Evolutionary conservation across 2,113 vertebrate species (phyloP).

Genomic region (Odobenus rosmarus): DNA sequence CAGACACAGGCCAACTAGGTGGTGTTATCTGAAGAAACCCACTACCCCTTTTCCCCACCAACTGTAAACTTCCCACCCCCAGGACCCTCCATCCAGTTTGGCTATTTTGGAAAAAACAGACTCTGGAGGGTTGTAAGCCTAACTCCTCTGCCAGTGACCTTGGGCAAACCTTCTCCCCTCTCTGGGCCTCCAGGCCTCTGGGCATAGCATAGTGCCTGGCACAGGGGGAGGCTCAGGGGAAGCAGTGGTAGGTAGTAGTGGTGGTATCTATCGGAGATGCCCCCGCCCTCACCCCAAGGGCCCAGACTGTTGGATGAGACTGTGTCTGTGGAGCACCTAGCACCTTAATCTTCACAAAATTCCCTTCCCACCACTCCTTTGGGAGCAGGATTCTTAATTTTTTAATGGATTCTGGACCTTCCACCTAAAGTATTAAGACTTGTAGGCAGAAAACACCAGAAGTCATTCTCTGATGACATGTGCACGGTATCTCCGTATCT

Average conservation of each 20-base stretch:
- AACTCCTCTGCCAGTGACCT: background rate
- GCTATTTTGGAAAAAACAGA: background rate
- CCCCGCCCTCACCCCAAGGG: background rate
- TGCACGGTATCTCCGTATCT: background rate
- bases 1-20: background rate
- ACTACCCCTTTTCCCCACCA: background rate
- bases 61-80: background rate
- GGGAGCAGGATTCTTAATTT: background rate
- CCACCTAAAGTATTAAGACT: background rate
- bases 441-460: background rate
- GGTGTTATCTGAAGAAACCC: background rate
- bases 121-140: background rate
- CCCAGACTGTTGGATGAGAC: background rate
- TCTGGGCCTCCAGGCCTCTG: background rate
- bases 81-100: background rate
- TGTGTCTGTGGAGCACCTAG: background rate
- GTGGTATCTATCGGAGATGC: background rate
- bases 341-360: background rate
- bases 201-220: background rate
- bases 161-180: background rate
- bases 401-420: background rate
- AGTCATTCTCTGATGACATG: background rate
- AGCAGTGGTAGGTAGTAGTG: background rate
- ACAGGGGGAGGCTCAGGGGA: background rate
- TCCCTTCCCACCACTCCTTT: background rate